A percentile compares a stretch with the other conserved stretches of the same genome.
These are phyloP conservation scores for Tachypleus tridentatus DNA, from an alignment of 1,140 invertebrate genomes.

Conservation along the genomic window DNA sequence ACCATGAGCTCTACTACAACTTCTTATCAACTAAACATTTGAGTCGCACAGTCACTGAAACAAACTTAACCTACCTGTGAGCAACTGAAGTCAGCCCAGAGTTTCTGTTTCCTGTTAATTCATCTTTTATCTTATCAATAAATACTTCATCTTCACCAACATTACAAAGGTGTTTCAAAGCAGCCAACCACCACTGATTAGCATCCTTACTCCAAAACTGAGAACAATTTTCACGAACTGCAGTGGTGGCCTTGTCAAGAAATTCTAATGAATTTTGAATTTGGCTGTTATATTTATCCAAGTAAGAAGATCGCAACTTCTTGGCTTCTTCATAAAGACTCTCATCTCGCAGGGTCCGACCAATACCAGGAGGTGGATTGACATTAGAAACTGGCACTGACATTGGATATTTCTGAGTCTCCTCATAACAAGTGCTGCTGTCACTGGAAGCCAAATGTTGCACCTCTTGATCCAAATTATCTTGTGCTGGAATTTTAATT, in stretches of 20 bases:
- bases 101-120: slow-evolving; percentile 29
- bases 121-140: slow-evolving; percentile 35
- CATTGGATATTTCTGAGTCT: no score
- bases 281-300: slow-evolving; percentile 38
- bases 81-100: slow-evolving; percentile 1
- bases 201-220: slow-evolving; percentile 12
- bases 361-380: slow-evolving; percentile 25
- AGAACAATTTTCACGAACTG: slow-evolving; percentile 27
- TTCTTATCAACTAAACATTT: no score
- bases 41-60: no score
- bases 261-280: slow-evolving; percentile 24
- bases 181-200: slow-evolving; percentile 32
- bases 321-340: slow-evolving; percentile 39
- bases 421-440: no score
- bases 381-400: no score
- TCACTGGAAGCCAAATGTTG: no score
- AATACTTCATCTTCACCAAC: slow-evolving; percentile 29
- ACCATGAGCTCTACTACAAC: no score
- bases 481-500: no score
- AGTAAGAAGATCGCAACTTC: slow-evolving; percentile 46
- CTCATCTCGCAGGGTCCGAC: slow-evolving; percentile 42
- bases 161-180: slow-evolving; percentile 27
- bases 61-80: slow-evolving; percentile 6
- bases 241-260: slow-evolving; percentile 8
- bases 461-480: no score